Percentiles rank a stretch among this genome's conserved stretches.
phyloP scores from a whole-genome alignment of 2,113 vertebrate genomes.

The Onychorhynchus coronatus region DNA sequence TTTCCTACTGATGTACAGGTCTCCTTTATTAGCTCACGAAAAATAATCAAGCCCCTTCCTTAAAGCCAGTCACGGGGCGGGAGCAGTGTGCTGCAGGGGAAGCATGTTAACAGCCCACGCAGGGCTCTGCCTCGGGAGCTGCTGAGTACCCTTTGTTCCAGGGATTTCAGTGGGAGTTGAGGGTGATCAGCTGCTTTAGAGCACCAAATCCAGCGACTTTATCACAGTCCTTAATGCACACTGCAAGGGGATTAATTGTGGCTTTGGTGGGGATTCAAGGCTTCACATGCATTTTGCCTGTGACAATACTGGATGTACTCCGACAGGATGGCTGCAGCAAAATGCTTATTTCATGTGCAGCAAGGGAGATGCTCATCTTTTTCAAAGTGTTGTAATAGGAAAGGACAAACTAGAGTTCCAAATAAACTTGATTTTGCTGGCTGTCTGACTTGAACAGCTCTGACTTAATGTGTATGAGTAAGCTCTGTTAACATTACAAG shows the following conservation, averaged over 20 bases:
- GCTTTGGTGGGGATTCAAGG: constrained; percentile 29
- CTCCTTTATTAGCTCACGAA: constrained; percentile 40
- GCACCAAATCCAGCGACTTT: neutral
- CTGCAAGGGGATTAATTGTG: neutral
- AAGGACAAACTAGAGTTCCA: constrained; percentile 32
- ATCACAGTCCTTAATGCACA: neutral
- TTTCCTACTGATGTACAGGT: constrained; percentile 47
- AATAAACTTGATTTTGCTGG: neutral
- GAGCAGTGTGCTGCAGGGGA: neutral
- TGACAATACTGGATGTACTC: neutral
- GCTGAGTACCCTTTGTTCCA: neutral
- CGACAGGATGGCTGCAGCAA: neutral
- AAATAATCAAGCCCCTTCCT: neutral
- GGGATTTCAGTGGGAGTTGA: neutral
- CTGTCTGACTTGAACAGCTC: neutral
- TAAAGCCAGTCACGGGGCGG: neutral
- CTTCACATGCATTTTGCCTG: neutral
- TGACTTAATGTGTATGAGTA: neutral
- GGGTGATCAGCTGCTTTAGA: neutral
- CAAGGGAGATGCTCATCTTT: neutral
- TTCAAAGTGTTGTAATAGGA: neutral
- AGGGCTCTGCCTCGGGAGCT: neutral
- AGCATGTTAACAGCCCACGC: neutral
- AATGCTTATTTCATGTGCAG: constrained; percentile 8
- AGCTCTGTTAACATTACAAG: neutral